phyloP scores from a whole-genome alignment of 2,797 vertebrate species.

The Eremophila alpestris region DNA sequence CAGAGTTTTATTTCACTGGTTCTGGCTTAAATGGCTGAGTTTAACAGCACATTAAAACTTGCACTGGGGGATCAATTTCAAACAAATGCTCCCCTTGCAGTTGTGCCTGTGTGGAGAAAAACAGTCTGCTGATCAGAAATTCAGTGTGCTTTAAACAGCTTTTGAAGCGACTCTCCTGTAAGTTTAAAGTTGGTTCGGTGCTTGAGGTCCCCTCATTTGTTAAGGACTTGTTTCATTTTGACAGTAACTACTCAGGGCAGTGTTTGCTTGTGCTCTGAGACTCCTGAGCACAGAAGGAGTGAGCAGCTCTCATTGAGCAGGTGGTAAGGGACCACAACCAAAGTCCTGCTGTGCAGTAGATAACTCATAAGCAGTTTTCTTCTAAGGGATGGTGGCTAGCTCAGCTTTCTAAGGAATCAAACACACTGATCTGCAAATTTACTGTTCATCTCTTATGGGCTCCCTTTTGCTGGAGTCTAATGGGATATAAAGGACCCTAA shows the following conservation, averaged over 20 bases:
- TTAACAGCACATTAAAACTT: slow-evolving; percentile 67
- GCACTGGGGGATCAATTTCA: slow-evolving; percentile 39
- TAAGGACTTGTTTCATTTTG: background rate
- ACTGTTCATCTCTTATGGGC: background rate
- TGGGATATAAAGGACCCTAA: background rate
- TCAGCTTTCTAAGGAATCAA: background rate
- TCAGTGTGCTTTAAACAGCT: background rate
- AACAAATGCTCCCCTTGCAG: slow-evolving; percentile 10
- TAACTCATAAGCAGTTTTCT: background rate
- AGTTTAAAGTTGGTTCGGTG: background rate
- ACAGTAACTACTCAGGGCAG: background rate
- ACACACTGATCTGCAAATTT: background rate
- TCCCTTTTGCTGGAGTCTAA: background rate
- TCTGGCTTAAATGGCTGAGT: slow-evolving; percentile 47
- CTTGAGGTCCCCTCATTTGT: background rate
- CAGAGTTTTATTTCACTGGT: slow-evolving; percentile 66
- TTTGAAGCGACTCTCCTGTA: background rate
- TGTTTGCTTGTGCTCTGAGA: background rate
- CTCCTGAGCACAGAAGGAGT: background rate
- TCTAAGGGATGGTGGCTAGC: background rate
- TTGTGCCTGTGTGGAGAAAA: slow-evolving; percentile 9
- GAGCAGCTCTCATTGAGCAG: background rate
- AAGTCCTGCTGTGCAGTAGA: background rate
- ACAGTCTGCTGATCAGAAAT: background rate
- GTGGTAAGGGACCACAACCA: background rate